Percentiles rank a stretch among this genome's conserved stretches.
These are phyloP conservation scores for Tanytarsus gracilentus DNA, from an alignment of 2,888 invertebrate genomes.

Conservation along the genomic window DNA sequence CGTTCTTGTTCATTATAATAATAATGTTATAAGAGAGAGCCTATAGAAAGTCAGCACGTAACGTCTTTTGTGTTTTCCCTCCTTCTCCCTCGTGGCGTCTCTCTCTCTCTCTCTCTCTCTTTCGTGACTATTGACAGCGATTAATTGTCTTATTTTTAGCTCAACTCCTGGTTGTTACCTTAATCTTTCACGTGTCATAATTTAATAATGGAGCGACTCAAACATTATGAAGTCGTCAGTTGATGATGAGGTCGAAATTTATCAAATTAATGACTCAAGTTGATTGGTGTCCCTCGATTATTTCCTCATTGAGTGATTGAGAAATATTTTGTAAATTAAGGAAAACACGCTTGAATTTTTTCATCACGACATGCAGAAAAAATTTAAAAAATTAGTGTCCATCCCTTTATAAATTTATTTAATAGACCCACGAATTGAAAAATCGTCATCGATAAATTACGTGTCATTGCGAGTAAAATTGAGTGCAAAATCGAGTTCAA, in stretches of 20 bases:
- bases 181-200: constrained; percentile 8
- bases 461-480: too few relatives aligned
- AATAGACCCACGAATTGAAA: too few relatives aligned
- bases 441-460: too few relatives aligned
- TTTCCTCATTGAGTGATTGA: too few relatives aligned
- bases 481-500: too few relatives aligned
- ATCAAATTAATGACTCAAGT: constrained; percentile 6
- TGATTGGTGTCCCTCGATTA: too few relatives aligned
- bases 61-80: not conserved
- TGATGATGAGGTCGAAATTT: not conserved
- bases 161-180: not conserved
- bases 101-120: not conserved
- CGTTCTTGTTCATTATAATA: too few relatives aligned
- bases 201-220: constrained; percentile 3
- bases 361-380: too few relatives aligned
- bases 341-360: too few relatives aligned
- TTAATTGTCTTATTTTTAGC: constrained; percentile 12
- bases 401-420: too few relatives aligned
- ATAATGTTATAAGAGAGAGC: not conserved
- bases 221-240: not conserved
- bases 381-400: too few relatives aligned
- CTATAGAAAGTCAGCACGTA: not conserved
- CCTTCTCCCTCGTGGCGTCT: not conserved
- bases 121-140: constrained; percentile 10
- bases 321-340: not conserved